phyloP scores from a whole-genome alignment of 1,140 invertebrate species.

The Mesaphorura yosii region DNA sequence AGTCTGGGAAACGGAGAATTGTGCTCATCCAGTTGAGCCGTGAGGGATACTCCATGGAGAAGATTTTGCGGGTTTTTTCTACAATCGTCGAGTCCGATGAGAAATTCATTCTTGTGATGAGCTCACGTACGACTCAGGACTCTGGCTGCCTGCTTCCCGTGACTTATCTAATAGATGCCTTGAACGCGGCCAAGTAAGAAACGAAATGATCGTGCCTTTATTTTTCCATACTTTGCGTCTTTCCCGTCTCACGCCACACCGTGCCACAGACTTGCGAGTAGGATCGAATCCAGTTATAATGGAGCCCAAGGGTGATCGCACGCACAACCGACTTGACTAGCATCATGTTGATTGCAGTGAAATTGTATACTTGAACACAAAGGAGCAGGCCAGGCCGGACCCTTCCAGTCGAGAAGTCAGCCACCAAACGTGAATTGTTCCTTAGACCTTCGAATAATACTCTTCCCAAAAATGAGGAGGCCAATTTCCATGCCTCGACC shows the following conservation, averaged over 20 bases:
- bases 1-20: neutral
- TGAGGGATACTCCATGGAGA: neutral
- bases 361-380: neutral
- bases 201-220: no score
- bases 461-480: no score
- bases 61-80: neutral
- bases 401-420: no score
- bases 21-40: neutral
- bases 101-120: neutral
- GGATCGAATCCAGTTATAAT: no score
- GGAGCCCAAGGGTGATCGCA: neutral
- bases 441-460: no score
- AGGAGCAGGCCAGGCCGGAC: no score
- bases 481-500: no score
- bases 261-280: no score
- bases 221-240: no score
- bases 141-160: neutral
- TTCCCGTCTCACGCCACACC: no score
- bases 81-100: neutral
- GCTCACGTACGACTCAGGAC: neutral
- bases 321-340: neutral
- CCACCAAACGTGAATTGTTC: no score
- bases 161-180: neutral
- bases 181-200: slow-evolving; percentile 3
- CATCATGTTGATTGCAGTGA: neutral